These are phyloP conservation scores for Metopolophium dirhodum DNA, from an alignment of 1,140 invertebrate species.

Conservation along the genomic window DNA sequence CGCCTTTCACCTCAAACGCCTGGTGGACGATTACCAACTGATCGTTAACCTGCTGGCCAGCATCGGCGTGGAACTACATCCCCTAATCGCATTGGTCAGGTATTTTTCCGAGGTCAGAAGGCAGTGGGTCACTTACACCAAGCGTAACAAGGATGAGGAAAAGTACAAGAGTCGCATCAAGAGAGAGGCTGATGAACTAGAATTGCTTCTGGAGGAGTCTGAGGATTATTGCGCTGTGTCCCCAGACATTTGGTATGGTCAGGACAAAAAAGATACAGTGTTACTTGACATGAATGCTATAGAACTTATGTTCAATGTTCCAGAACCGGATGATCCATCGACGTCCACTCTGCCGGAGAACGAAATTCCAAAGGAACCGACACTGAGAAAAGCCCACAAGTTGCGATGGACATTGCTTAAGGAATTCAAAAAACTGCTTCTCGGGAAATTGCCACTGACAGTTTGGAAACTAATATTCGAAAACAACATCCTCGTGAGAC, in stretches of 20 bases:
- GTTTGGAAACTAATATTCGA: neutral
- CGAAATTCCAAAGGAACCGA: no score
- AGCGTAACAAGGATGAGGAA: neutral
- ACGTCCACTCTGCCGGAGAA: no score
- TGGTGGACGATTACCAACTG: neutral
- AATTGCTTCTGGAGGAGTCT: neutral
- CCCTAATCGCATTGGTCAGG: neutral
- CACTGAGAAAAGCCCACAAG: neutral
- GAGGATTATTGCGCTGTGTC: neutral
- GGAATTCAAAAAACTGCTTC: neutral
- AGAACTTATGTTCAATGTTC: no score
- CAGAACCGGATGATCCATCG: neutral
- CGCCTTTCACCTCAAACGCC: accelerated
- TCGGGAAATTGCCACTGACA: neutral
- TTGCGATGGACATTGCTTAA: neutral
- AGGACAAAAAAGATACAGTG: neutral
- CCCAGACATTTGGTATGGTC: neutral
- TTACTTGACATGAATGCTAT: accelerated
- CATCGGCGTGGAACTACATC: neutral
- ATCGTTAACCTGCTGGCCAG: neutral
- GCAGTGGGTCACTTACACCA: neutral
- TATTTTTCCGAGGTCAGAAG: no score
- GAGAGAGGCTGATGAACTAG: accelerated
- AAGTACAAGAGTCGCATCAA: neutral
- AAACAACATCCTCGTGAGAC: neutral